These are phyloP conservation scores for Cladopsammia gracilis DNA, from an alignment of 64 coral and sea anemone species.

Conservation along the genomic window DNA sequence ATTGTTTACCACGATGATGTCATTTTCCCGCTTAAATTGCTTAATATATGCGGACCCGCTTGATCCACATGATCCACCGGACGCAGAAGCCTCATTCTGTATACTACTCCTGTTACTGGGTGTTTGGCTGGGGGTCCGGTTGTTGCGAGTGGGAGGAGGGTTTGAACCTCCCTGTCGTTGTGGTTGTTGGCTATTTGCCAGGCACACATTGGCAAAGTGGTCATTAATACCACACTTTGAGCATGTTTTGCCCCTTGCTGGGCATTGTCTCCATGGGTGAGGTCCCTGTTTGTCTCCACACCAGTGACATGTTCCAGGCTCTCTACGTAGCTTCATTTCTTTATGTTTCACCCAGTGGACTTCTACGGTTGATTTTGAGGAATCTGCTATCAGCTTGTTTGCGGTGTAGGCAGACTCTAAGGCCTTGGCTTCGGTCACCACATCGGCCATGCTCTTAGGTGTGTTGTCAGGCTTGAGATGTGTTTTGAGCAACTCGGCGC, in stretches of 20 bases:
- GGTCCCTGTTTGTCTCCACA: conserved; percentile 28
- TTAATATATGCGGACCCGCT: too few species aligned
- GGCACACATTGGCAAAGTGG: conserved; percentile 37
- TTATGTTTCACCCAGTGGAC: conserved; percentile 37
- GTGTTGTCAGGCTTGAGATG: conserved; percentile 32
- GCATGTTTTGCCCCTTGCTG: conserved; percentile 38
- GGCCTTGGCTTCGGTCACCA: conserved; percentile 34
- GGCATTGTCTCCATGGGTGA: conserved; percentile 59
- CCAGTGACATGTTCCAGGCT: conserved; percentile 48
- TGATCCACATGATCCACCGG: too few species aligned
- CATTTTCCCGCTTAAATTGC: too few species aligned
- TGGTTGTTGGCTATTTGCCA: neutral
- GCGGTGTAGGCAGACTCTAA: conserved; percentile 28
- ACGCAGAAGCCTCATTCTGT: too few species aligned
- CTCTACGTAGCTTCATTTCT: conserved; percentile 49
- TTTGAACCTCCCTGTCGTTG: neutral
- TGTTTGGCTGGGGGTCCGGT: neutral
- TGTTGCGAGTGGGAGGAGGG: neutral
- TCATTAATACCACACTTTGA: conserved; percentile 50
- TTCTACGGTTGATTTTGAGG: conserved; percentile 24
- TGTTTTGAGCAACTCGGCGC: conserved; percentile 57
- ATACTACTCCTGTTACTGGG: conserved; percentile 5
- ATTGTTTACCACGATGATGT: too few species aligned
- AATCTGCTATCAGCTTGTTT: conserved; percentile 48
- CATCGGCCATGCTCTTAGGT: conserved; percentile 21